Evolutionary conservation across 2,113 vertebrate genomes (phyloP).

Genomic region (Pedetes capensis): DNA sequence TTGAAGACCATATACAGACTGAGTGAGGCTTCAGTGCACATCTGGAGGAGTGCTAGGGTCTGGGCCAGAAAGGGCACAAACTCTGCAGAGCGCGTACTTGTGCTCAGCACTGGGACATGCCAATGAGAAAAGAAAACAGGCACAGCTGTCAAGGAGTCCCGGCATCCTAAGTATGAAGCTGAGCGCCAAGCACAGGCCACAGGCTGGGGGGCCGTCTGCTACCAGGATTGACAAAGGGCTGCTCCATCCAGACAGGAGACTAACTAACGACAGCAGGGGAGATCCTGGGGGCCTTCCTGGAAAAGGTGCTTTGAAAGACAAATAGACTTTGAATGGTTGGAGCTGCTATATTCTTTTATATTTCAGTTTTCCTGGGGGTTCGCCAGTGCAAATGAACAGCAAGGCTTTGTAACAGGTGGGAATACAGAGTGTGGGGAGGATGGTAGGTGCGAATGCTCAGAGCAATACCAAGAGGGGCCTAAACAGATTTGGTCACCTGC

Average conservation of each 20-base stretch:
- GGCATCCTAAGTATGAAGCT: no score
- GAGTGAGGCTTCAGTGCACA: background rate
- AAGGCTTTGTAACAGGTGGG: background rate
- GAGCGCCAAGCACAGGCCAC: background rate
- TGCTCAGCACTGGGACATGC: background rate
- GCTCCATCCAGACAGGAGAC: background rate
- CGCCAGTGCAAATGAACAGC: background rate
- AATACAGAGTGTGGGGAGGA: background rate
- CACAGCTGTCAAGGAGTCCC: background rate
- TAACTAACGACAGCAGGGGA: background rate
- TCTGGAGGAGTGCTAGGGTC: background rate
- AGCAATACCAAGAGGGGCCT: background rate
- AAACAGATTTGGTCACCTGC: background rate
- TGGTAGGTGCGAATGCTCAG: background rate
- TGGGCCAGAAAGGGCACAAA: background rate
- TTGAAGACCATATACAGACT: background rate
- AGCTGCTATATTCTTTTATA: background rate
- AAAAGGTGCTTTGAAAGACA: constrained; percentile 1
- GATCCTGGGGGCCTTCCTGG: background rate
- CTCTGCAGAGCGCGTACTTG: background rate
- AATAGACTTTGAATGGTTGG: background rate
- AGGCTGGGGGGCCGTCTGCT: background rate
- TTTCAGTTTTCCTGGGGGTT: background rate
- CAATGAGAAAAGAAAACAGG: background rate
- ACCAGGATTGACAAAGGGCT: background rate